phyloP scores from a whole-genome alignment of 2,888 invertebrate genomes.

The Bombylius discolor region DNA sequence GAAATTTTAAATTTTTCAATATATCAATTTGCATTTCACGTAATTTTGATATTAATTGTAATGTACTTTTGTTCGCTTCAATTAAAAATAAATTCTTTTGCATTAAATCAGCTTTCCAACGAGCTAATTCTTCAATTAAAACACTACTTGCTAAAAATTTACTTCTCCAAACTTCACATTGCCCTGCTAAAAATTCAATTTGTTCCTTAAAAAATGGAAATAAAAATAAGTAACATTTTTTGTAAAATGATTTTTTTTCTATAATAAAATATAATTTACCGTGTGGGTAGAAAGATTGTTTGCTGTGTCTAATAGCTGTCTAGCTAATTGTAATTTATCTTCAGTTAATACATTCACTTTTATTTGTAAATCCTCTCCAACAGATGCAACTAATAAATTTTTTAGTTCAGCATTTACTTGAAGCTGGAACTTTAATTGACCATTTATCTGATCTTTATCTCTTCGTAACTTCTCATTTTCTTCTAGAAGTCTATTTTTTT shows the following conservation, averaged over 20 bases:
- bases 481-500: conserved; percentile 29
- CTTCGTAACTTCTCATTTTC: conserved; percentile 50
- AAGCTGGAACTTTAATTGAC: conserved; percentile 73
- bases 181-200: conserved; percentile 83
- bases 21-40: conserved; percentile 35
- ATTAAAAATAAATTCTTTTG: conserved; percentile 38
- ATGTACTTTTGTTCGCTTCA: conserved; percentile 29
- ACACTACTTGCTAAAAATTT: conserved; percentile 91
- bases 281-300: conserved; percentile 77
- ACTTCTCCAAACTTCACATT: conserved; percentile 93
- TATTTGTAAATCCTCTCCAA: conserved; percentile 85
- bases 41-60: conserved; percentile 31
- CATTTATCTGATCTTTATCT: conserved; percentile 59
- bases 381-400: conserved; percentile 82
- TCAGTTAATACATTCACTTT: conserved; percentile 82
- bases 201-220: conserved; percentile 48
- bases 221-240: background rate
- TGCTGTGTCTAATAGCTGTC: conserved; percentile 72
- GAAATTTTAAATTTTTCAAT: conserved; percentile 32
- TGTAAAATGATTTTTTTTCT: too few relatives aligned
- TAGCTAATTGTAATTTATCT: conserved; percentile 78
- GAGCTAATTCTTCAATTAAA: conserved; percentile 83
- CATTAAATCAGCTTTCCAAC: conserved; percentile 68
- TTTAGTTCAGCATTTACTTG: conserved; percentile 88
- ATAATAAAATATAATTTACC: conserved; percentile 23